Conservation (phyloP, 2,888 invertebrate genomes). For the Diachrysia chrysitis region DNA sequence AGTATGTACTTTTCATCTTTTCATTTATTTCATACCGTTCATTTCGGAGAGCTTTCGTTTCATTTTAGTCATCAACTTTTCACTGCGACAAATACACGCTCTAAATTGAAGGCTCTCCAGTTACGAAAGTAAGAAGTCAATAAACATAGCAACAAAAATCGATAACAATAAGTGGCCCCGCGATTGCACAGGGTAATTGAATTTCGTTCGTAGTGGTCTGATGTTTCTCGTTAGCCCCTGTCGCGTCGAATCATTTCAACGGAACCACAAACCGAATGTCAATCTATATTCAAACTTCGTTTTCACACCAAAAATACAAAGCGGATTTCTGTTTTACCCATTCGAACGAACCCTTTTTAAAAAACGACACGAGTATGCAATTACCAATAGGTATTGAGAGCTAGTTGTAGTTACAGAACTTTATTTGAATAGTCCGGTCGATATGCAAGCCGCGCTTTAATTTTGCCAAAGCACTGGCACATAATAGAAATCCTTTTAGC, state of each 20-base stretch:
- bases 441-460: slow-evolving; percentile 8
- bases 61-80: too few relatives aligned
- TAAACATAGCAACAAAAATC: slow-evolving; percentile 51
- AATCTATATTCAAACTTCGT: slow-evolving; percentile 67
- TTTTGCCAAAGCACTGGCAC: slow-evolving; percentile 16
- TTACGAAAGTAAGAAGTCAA: slow-evolving; percentile 20
- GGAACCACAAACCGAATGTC: slow-evolving; percentile 64
- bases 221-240: slow-evolving; percentile 70
- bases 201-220: slow-evolving; percentile 62
- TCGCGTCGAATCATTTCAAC: slow-evolving; percentile 67
- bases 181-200: slow-evolving; percentile 64
- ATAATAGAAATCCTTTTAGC: slow-evolving; percentile 32
- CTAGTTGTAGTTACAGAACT: slow-evolving; percentile 25
- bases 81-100: neutral
- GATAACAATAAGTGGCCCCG: slow-evolving; percentile 62
- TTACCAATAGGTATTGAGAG: slow-evolving; percentile 37
- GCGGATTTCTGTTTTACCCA: slow-evolving; percentile 51
- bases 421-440: slow-evolving; percentile 20
- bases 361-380: slow-evolving; percentile 57
- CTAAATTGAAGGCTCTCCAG: neutral
- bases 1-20: too few relatives aligned
- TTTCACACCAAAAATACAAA: slow-evolving; percentile 67
- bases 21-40: too few relatives aligned
- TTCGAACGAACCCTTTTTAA: slow-evolving; percentile 42
- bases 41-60: too few relatives aligned